phyloP scores from a whole-genome alignment of 2,797 vertebrate species.

The Scolopax bukidnonensis region DNA sequence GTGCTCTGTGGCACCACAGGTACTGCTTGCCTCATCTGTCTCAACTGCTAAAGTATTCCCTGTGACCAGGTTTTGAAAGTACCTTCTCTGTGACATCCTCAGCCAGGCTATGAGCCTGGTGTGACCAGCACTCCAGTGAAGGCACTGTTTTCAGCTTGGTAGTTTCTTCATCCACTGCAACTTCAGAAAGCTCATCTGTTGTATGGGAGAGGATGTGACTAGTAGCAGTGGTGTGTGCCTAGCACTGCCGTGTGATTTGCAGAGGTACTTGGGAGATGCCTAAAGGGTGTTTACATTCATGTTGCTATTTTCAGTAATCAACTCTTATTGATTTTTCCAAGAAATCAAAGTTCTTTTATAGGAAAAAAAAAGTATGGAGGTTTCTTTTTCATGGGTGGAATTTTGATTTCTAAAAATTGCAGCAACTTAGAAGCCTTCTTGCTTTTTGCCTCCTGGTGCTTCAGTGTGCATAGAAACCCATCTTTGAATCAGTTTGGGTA shows the following conservation, averaged over 20 bases:
- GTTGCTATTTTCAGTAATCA: slow-evolving; percentile 49
- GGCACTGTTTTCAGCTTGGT: neutral
- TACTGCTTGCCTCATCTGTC: neutral
- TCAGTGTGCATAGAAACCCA: neutral
- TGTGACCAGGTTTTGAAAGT: neutral
- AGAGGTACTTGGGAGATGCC: slow-evolving; percentile 20
- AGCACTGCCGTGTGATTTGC: neutral
- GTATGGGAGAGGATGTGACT: neutral
- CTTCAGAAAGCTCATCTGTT: neutral
- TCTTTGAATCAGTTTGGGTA: neutral
- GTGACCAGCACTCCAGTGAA: neutral
- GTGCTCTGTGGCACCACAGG: neutral
- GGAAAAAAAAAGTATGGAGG: neutral
- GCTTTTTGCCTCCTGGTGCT: neutral
- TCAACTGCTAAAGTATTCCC: neutral
- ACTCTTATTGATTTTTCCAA: slow-evolving; percentile 10
- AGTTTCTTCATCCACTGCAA: neutral
- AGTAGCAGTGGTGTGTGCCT: neutral
- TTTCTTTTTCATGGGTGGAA: neutral
- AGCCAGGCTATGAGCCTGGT: neutral
- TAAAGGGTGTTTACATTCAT: slow-evolving; percentile 18
- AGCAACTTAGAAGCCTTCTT: neutral
- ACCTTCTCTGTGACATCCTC: neutral
- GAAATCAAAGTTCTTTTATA: slow-evolving; percentile 25
- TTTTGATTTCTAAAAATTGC: slow-evolving; percentile 20